Evolutionary conservation across 2,113 vertebrate genomes (phyloP), one percentile per base, ranked within the genome.

Genomic region (Corydoras maculifer): DNA sequence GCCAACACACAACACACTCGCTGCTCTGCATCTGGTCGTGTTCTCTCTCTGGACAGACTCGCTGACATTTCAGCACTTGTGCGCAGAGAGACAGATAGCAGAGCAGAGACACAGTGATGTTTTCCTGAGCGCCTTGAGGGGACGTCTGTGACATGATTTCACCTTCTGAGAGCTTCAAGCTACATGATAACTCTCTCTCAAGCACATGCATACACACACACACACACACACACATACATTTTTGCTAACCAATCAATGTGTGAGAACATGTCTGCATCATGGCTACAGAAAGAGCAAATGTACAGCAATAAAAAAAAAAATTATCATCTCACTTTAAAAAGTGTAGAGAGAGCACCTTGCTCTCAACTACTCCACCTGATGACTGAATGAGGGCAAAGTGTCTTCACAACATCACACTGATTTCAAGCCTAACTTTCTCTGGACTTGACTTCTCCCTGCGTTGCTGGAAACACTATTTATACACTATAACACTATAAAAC

Each of bases 101-200:
- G 62, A 4, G 3, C 49, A 61, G 75, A 73, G 66, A 72, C 49
- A 1, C 32, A 55, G 31, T 29, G 49, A 13, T 59, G 70, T 73
- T 77, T 80, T 74, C 79, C 71, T 8, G 73, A 79, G 77, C 75
- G 81, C 73, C 75, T 78, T 81, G 78, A 75, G 74, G 81, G 81
- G 86, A 85, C 74, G 65, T 72, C 71, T 48, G 70, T 75, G 78
- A 85, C 86, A 86, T 86, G 87, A 85, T 87, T 80, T 84, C 87
- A 83, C 86, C 81, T 80, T 85, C 57, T 82, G 80, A 90, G 87
- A 86, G 84, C 86, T 79, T 82, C 76, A 75, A 74, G 84, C 82
- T 83, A 88, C 86, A 88, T 15, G 80, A 87, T 83, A 87, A 87
- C 77, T 80, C 82, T 87, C 79, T 85, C 77, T 83, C 80, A 49